Evolutionary conservation across 64 coral and sea anemone species (phyloP), one percentile per base, ranked within the genome.

Genomic region (Trachythela sp.): DNA sequence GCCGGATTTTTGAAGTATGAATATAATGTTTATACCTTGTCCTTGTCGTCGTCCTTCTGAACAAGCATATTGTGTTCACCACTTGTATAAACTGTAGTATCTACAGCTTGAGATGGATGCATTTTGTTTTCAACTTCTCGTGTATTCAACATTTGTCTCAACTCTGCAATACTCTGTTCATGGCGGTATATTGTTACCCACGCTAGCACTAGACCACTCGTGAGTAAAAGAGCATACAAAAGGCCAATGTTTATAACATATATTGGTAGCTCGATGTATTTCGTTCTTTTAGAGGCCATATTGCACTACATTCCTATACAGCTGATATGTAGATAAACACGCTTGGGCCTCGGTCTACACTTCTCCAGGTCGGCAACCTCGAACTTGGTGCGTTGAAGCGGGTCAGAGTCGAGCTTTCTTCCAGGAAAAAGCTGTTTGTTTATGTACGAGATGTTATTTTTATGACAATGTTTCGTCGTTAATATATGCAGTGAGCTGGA

Each of bases 191-290:
- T 80, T 80, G 75, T 80, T 20, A 80, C 75, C 31, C 75, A 80
- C 75, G 75, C 75, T 80, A 80, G 75, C 37, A 80, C 37, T 34
- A 80, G 37, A 35, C 75, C 75, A 80, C 75, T 80, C 75, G 75
- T 80, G 75, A 80, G 0, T 80, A 80, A 80, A 36, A 80, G 11
- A 13, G 31, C 75, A 80, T 37, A 39, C 75, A 80, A 35, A 5
- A 80, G 30, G 37, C 33, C 75, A 80, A 80, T 39, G 37, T 39
- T 39, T 2, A 80, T 35, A 38, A 80, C 75, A 36, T 80, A 80
- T 80, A 80, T 22, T 80, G 75, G 75, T 37, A 80, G 37, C 15
- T 37, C 75, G 30, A 80, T 37, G 75, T 30, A 80, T 39, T 35
- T 80, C 20, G 75, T 30, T 18, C 75, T 29, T 80, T 80, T 80